Conservation (phyloP, 2,888 invertebrate species). For the Penaeus monodon region DNA sequence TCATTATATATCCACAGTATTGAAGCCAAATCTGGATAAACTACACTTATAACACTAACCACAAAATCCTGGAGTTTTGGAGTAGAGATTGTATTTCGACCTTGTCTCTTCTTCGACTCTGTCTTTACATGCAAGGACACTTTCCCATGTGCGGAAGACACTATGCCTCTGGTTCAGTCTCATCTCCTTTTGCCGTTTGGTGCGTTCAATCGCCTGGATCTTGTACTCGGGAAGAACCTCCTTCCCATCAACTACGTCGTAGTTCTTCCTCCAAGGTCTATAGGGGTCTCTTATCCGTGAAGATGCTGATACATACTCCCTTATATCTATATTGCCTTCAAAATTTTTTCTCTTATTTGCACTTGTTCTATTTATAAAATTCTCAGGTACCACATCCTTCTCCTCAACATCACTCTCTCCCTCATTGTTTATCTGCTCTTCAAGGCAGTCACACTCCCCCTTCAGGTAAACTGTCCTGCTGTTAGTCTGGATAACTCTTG, state of each 20-base stretch:
- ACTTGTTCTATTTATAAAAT: background rate
- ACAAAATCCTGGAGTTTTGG: background rate
- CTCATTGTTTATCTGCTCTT: background rate
- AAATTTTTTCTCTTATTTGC: background rate
- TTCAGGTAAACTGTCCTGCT: background rate
- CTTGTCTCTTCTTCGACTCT: constrained; percentile 14
- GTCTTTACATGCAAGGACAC: background rate
- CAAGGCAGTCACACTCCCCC: background rate
- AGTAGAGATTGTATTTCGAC: constrained; percentile 7
- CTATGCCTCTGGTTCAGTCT: background rate
- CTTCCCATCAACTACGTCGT: background rate
- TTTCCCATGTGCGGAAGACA: constrained; percentile 12
- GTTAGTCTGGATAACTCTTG: background rate
- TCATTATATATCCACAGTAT: too few relatives aligned
- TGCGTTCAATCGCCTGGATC: background rate
- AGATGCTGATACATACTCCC: background rate
- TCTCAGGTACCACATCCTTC: background rate
- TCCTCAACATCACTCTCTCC: background rate
- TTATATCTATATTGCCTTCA: constrained; percentile 5
- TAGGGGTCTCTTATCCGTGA: background rate
- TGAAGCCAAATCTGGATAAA: too few relatives aligned
- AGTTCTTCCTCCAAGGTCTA: constrained; percentile 1
- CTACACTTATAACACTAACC: too few relatives aligned
- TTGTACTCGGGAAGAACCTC: constrained; percentile 1
- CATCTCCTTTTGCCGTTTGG: background rate